Percentiles rank a stretch among this genome's conserved stretches.
These are phyloP conservation scores for Koerneria pararmatus DNA, from an alignment of 2,888 invertebrate species.

Conservation along the genomic window DNA sequence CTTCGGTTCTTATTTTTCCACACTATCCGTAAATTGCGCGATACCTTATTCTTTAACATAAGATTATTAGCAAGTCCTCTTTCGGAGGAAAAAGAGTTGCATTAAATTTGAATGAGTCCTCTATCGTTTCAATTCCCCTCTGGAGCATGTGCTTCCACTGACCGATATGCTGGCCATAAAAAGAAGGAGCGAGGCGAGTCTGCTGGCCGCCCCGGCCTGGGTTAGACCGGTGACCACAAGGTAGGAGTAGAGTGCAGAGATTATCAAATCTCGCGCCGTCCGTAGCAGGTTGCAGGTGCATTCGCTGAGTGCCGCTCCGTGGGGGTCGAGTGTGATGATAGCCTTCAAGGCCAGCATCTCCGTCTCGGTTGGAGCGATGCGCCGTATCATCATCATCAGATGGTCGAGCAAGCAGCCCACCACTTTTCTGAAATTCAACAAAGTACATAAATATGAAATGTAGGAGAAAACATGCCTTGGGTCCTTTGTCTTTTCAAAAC, in stretches of 20 bases:
- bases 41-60: too few species aligned
- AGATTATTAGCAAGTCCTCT: too few species aligned
- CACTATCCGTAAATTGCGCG: too few species aligned
- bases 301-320: constrained; percentile 22
- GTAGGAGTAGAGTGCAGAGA: constrained; percentile 49
- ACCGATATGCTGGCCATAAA: constrained; percentile 50
- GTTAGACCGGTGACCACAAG: constrained; percentile 29
- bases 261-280: constrained; percentile 48
- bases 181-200: constrained; percentile 50
- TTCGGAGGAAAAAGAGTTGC: too few species aligned
- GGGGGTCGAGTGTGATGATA: constrained; percentile 53
- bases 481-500: too few species aligned
- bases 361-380: constrained; percentile 38
- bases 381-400: constrained; percentile 31
- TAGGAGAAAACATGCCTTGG: too few species aligned
- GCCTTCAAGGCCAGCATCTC: constrained; percentile 55
- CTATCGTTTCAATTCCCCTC: too few species aligned
- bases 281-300: constrained; percentile 27
- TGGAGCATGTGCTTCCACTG: too few species aligned
- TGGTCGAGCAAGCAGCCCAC: constrained; percentile 35
- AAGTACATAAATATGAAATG: too few species aligned
- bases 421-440: constrained; percentile 36
- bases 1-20: too few species aligned
- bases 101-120: too few species aligned
- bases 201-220: constrained; percentile 37